These are phyloP conservation scores for Hoplias malabaricus DNA, from an alignment of 2,113 vertebrate species.

Conservation along the genomic window DNA sequence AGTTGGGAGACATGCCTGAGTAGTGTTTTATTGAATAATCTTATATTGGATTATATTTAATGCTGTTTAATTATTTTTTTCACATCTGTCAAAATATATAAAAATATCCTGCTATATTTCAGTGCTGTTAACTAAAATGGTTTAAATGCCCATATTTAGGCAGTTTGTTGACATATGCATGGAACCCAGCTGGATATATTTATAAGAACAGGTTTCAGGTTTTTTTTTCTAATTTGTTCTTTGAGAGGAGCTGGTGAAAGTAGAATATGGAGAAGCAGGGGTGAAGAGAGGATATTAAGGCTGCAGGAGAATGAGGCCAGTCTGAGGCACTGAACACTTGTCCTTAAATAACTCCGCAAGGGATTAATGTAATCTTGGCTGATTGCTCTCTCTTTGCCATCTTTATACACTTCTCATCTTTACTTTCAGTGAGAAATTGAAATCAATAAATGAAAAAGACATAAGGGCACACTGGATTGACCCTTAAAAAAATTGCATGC, in stretches of 20 bases:
- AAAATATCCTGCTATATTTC: too few relatives aligned
- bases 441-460: not conserved
- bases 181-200: not conserved
- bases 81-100: too few relatives aligned
- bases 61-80: too few relatives aligned
- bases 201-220: not conserved
- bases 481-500: too few relatives aligned
- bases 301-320: not conserved
- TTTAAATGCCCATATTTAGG: too few relatives aligned
- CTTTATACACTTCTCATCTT: not conserved
- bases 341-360: not conserved
- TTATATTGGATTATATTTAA: too few relatives aligned
- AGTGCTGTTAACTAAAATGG: too few relatives aligned
- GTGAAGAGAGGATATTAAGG: not conserved
- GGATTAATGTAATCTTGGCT: slow-evolving; percentile 35
- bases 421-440: not conserved
- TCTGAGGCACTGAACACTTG: not conserved
- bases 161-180: too few relatives aligned
- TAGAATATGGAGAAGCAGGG: not conserved
- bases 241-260: not conserved
- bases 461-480: not conserved
- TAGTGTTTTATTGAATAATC: too few relatives aligned
- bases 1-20: too few relatives aligned
- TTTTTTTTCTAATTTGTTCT: not conserved
- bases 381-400: not conserved